Base-by-base conservation (phyloP, 64 coral and sea anemone genomes). In the Astreopora myriophthalma region DNA sequence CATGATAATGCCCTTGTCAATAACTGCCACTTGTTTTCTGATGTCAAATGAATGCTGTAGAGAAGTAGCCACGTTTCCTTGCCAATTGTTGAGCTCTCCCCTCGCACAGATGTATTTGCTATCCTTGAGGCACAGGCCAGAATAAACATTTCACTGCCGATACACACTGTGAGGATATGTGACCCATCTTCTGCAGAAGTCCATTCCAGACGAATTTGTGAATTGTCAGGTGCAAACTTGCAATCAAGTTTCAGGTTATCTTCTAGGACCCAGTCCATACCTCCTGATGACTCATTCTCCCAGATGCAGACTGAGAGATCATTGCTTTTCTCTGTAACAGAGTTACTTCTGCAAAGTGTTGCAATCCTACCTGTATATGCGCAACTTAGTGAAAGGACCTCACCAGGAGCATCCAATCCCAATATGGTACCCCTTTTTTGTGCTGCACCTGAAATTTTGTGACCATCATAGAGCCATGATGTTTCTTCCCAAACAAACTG, bases 211-310 rank as follows among this genome's bases (percentile, higher is more conserved):
- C 95, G 91, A 86, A 97, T 89, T 49, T 91, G 91, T 34, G 95
- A 97, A 0, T 79, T 69, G 70, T 94, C 87, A 30, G 92, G 76
- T 14, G 65, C 46, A 28, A 88, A 89, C 25, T 76, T 80, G 34
- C 92, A 90, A 40, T 91, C 84, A n/a, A 97, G 85, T 48, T 75
- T 87, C 1, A 97, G 32, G 14, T 64, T 72, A 71, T 97, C 95
- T 80, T 97, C 95, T 2, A 93, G 82, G 24, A 94, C 65, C 95
- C 95, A 96, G 28, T 93, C 80, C 91, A 96, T 94, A 73, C 95
- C 95, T 38, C 95, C 95, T 0, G 95, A 96, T 3, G 95, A 96
- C 26, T 94, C 95, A 36, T 89, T 96, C 57, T 96, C 95, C 92
- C 92, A 96, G 51, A 96, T 82, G 63, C 91, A 94, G 26, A 96